Evolutionary conservation across 2,113 vertebrate genomes (phyloP), one percentile per base, ranked within the genome.

Genomic region (Scatophagus argus): DNA sequence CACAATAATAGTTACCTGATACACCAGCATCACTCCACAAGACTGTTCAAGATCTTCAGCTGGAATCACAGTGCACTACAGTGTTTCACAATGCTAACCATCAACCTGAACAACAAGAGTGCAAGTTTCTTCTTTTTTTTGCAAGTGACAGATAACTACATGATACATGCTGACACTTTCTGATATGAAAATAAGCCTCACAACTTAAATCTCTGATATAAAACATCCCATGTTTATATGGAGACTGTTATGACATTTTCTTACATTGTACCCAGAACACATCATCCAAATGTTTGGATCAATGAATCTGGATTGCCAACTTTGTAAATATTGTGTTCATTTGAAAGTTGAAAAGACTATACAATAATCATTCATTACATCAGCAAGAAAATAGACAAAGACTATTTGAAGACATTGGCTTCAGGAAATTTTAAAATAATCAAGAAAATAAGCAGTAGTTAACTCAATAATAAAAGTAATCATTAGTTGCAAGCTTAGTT

Each of bases 1-100:
- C 44, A 88, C 77, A 90, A 88, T 76, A 84, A 77, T n/a, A 46
- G 86, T 46, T 23, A 90, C 62, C 52, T 54, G 83, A 91, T 81
- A 87, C 79, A 23, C n/a, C 3, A 4, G 67, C 63, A 61, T 68
- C 63, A 38, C 34, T 14, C 43, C 25, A 38, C 23, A 46, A 44
- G 6, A 25, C 32, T 38, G 21, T 19, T 66, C n/a, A 70, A 68
- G 68, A 79, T 65, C 69, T 61, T 44, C 68, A 87, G 73, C 66
- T 60, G 31, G 43, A 39, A 78, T n/a, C n/a, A n/a, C n/a, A n/a
- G n/a, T n/a, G n/a, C n/a, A n/a, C n/a, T n/a, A n/a, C n/a, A n/a
- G n/a, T n/a, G n/a, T 25, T 55, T 65, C 39, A 64, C 17, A 62
- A 23, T 8, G 14, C 56, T 38, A 29, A 44, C 25, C 60, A 64